Evolutionary conservation across 92 coral and sea anemone species (phyloP), one percentile per base, ranked within the genome.

Genomic region (Palythoa caribaeorum): DNA sequence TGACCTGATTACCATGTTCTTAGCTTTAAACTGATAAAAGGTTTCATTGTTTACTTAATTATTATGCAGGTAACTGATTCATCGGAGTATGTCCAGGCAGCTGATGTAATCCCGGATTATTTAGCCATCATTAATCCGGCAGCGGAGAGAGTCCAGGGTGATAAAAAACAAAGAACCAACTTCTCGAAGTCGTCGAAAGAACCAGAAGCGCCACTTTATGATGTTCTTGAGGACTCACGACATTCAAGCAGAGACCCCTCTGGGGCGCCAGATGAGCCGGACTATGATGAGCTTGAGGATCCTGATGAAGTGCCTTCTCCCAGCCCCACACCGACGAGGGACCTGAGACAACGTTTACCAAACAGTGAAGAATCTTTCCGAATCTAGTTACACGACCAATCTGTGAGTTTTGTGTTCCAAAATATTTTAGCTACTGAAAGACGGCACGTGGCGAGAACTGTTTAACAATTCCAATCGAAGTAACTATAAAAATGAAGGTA

Each of bases 271-370:
- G 62, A 65, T 66, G 86, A 81, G 20, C 86, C 86, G 0, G 86
- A 81, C 62, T 81, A 81, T 66, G 86, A 81, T 81, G 86, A 63
- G 28, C 75, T 81, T 12, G 86, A 81, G 65, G 86, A 53, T 1
- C 86, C 86, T 65, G 16, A 66, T 63, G 19, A 35, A 66, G 15
- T 17, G 52, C 65, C 76, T 2, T 47, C 44, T 81, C 63, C 86
- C 39, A 66, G 86, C 86, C 71, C 86, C 35, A 47, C 28, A 20
- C 20, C 20, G 12, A 50, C 66, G 9, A 20, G 59, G 36, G 59
- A 44, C 44, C 76, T 48, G 6, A 21, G 17, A 20, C 86, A 69
- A 48, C 60, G 7, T 13, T 8, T 59, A 3, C 28, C 62, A 11
- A 81, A 10, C 14, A 71, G 20, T 20, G 76, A 62, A 15, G 63